phyloP scores from a whole-genome alignment of 2,113 vertebrate species.

The Aspiorhynchus laticeps region DNA sequence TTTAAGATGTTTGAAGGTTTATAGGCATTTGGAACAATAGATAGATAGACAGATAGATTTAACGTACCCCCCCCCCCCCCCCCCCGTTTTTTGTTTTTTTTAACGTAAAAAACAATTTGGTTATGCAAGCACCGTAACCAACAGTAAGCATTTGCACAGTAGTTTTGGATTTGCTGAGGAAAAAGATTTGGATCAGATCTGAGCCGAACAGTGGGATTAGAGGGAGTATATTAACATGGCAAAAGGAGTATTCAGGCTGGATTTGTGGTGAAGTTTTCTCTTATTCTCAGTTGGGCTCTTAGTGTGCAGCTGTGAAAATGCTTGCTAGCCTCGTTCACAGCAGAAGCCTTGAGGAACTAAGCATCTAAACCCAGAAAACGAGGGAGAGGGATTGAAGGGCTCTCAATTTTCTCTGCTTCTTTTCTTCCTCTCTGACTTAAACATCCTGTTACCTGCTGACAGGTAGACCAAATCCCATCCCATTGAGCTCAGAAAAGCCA shows the following conservation, averaged over 20 bases:
- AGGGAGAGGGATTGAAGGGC: conserved; percentile 4
- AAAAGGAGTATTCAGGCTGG: conserved; percentile 2
- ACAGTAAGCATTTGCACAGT: not conserved
- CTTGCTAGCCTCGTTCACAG: not conserved
- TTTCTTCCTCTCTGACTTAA: conserved; percentile 10
- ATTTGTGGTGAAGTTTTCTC: not conserved
- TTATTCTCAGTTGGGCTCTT: not conserved
- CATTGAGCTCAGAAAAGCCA: conserved; percentile 17
- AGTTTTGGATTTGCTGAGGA: not conserved
- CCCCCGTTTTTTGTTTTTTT: too few relatives aligned
- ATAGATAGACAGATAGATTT: too few relatives aligned
- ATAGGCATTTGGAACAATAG: too few relatives aligned
- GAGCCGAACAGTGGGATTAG: not conserved
- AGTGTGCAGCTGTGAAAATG: not conserved
- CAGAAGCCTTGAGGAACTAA: conserved; percentile 9
- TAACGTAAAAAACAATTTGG: too few relatives aligned
- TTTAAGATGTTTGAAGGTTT: too few relatives aligned
- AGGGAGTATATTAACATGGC: not conserved
- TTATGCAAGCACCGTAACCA: not conserved
- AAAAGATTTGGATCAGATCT: not conserved
- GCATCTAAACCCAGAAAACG: conserved; percentile 6
- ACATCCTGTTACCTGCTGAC: conserved; percentile 3
- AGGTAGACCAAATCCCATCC: conserved; percentile 4
- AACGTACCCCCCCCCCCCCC: not conserved
- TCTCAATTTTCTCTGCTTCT: conserved; percentile 5